A percentile compares a stretch with the other conserved stretches of the same genome.
Evolutionary conservation across 2,888 invertebrate genomes (phyloP).

Genomic region (Lithophane leautieri): DNA sequence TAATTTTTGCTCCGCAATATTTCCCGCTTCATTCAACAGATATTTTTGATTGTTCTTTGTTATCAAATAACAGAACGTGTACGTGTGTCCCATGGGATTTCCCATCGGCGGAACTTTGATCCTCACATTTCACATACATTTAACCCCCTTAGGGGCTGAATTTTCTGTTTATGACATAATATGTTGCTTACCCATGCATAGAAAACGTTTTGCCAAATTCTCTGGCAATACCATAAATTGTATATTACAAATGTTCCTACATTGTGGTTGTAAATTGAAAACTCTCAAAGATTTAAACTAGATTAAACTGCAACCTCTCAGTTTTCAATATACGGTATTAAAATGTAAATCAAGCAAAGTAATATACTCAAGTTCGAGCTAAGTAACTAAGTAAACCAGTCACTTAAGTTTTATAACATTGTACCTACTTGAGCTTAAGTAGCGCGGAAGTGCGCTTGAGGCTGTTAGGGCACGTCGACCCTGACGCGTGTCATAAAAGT

Average conservation of each 20-base stretch:
- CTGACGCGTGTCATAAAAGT: slow-evolving; percentile 21
- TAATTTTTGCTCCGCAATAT: neutral
- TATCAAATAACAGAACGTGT: neutral
- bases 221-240: neutral
- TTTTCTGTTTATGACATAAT: too few relatives aligned
- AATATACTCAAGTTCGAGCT: slow-evolving; percentile 29
- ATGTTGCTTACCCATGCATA: neutral
- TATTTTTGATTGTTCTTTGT: neutral
- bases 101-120: too few relatives aligned
- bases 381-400: slow-evolving; percentile 52
- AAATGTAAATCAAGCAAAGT: slow-evolving; percentile 38
- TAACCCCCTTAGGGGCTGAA: too few relatives aligned
- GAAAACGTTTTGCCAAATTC: neutral
- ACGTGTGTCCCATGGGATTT: neutral
- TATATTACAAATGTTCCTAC: neutral
- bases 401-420: slow-evolving; percentile 63
- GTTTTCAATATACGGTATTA: slow-evolving; percentile 28
- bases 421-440: slow-evolving; percentile 32
- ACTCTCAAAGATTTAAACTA: neutral
- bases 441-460: slow-evolving; percentile 47
- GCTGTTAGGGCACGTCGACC: slow-evolving; percentile 38
- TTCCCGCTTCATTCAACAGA: neutral
- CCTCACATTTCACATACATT: too few relatives aligned
- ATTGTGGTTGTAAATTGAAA: neutral
- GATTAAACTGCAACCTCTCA: neutral